Percentiles rank a stretch among this genome's conserved stretches.
These are phyloP conservation scores for Eufriesea mexicana DNA, from an alignment of 1,140 invertebrate genomes.

Conservation along the genomic window DNA sequence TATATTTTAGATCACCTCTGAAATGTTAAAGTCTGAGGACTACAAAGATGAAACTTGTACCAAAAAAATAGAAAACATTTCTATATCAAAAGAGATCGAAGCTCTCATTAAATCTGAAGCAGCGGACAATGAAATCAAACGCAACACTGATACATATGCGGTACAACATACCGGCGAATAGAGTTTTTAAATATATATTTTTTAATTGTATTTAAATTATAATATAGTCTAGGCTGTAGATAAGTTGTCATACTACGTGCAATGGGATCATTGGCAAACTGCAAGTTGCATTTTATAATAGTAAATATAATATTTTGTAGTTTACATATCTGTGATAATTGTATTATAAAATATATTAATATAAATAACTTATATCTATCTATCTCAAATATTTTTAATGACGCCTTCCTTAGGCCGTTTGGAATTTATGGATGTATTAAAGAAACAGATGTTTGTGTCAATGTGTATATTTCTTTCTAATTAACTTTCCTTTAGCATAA, in stretches of 20 bases:
- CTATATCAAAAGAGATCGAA: conserved; percentile 59
- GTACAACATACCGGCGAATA: conserved; percentile 53
- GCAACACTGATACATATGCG: conserved; percentile 59
- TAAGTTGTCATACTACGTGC: conserved; percentile 69
- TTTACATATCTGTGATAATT: conserved; percentile 82
- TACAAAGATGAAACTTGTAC: conserved; percentile 52
- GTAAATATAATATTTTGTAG: conserved; percentile 80
- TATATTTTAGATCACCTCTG: conserved; percentile 55
- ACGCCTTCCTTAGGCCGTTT: conserved; percentile 33
- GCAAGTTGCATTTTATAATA: conserved; percentile 78
- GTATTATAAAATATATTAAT: conserved; percentile 79
- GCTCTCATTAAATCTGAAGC: conserved; percentile 58
- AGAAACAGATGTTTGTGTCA: conserved; percentile 35
- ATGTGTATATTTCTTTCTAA: background rate
- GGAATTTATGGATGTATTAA: conserved; percentile 47
- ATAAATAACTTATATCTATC: conserved; percentile 78
- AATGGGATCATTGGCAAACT: conserved; percentile 69
- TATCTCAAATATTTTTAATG: conserved; percentile 51
- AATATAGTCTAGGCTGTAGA: conserved; percentile 61
- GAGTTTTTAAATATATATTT: conserved; percentile 66
- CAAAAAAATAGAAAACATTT: conserved; percentile 57
- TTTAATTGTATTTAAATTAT: conserved; percentile 70
- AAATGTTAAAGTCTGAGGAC: conserved; percentile 58
- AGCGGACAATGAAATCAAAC: conserved; percentile 60
- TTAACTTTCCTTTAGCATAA: background rate